phyloP scores from a whole-genome alignment of 1,140 invertebrate genomes.

The Adelges cooleyi region DNA sequence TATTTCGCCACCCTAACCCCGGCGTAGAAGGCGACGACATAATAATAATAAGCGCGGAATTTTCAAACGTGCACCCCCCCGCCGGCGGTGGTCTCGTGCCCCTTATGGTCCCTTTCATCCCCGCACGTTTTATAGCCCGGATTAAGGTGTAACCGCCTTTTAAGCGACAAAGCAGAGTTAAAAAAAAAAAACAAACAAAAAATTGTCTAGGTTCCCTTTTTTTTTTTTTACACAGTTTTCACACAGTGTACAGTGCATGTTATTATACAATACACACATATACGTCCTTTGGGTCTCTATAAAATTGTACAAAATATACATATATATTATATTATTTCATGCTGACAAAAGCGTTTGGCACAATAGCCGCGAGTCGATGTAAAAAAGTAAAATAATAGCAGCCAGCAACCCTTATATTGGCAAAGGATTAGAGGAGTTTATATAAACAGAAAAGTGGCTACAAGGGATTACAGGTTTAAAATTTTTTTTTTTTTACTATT shows the following conservation, averaged over 20 bases:
- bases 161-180: neutral
- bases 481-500: no score
- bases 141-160: neutral
- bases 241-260: no score
- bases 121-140: neutral
- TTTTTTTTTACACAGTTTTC: neutral
- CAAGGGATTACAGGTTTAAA: conserved; percentile 9
- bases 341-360: conserved; percentile 11
- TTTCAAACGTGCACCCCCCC: neutral
- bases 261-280: neutral
- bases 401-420: neutral
- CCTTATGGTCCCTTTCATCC: neutral
- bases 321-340: no score
- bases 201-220: neutral
- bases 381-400: neutral
- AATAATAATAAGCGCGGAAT: neutral
- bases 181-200: neutral
- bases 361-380: neutral
- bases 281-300: no score
- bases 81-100: neutral
- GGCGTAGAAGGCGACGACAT: neutral
- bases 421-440: conserved; percentile 3
- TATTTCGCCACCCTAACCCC: neutral
- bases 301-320: no score
- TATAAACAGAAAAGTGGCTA: neutral